Evolutionary conservation across 2,888 invertebrate species (phyloP), one percentile per base, ranked within the genome.

Genomic region (Abscondita cerata): DNA sequence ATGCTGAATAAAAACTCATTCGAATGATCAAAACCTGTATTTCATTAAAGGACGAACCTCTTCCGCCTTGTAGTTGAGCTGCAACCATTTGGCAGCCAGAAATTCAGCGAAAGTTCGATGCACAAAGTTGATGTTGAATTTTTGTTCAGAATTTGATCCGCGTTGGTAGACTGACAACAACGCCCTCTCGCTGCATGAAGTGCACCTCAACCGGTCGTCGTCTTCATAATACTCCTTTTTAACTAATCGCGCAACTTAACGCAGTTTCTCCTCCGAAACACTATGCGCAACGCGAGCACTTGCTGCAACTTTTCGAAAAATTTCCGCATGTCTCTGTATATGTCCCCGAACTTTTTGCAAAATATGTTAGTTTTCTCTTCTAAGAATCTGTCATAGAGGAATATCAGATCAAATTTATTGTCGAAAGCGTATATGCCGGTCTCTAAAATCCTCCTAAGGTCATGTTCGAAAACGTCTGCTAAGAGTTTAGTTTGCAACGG

Each of bases 21-120:
- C n/a, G n/a, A n/a, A n/a, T n/a, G n/a, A n/a, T n/a, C n/a, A n/a
- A n/a, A n/a, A n/a, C n/a, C n/a, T n/a, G n/a, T n/a, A n/a, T n/a
- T n/a, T n/a, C n/a, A n/a, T n/a, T n/a, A n/a, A n/a, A 8, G 6
- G 6, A 18, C 6, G 13, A 5, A 16, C 15, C 2, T 11, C 6
- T 6, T 16, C 5, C 3, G 6, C 4, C 6, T 44, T 15, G 16
- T 44, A 44, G 18, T 44, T 44, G 2, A 16, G 2, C 8, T 5
- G 6, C 5, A 44, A 18, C 44, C 44, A 44, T 44, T n/a, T n/a
- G n/a, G n/a, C n/a, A n/a, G n/a, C n/a, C n/a, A n/a, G n/a, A n/a
- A n/a, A n/a, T n/a, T n/a, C 44, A 5, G 44, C 44, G 15, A 44
- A 44, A 6, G 44, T 44, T 13, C 44, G 44, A 44, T 44, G 44